Evolutionary conservation across 35 echinoderm and acorn worm genomes (phyloP), one percentile per base, ranked within the genome.

Genomic region (Stichopus chloronotus): DNA sequence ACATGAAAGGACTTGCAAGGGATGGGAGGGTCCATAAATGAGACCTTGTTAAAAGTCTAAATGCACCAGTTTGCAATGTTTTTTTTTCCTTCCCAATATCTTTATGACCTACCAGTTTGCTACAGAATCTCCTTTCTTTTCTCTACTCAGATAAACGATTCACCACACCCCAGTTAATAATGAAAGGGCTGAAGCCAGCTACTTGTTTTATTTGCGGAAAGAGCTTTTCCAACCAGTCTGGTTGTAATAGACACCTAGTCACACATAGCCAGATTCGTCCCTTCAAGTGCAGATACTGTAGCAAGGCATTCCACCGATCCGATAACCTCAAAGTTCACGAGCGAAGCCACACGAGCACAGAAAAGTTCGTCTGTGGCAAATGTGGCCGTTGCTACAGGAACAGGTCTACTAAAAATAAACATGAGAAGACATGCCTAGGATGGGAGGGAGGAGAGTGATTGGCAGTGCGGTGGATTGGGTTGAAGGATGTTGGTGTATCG

Each of bases 51-150:
- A 43, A 43, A 43, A 43, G 30, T 43, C 30, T 43, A 43, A 43
- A 43, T 43, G 30, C 30, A 43, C 30, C 30, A 43, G 30, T 43
- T 43, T 3, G 30, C 30, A 43, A 43, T 43, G 30, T 43, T 43
- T 43, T 43, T 43, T 43, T 43, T 43, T 43, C 3, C 30, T 43
- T 43, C 30, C 30, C 30, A 43, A 3, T 43, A 43, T 43, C 30
- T 43, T 43, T 43, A 43, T 14, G 69, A 74, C 69, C 69, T 74
- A 74, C 69, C 17, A 74, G 69, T 43, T 74, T 19, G 69, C 69
- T 74, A 74, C 30, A 43, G 30, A 43, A 43, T 74, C 69, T 74
- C 69, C 22, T 89, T 89, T 89, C 69, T 89, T 58, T 89, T 89
- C 87, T 72, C 13, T 61, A 89, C 60, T 43, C 30, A 43, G 30